Conservation (phyloP, 1,140 invertebrate species). For the Brachionus angularis region DNA sequence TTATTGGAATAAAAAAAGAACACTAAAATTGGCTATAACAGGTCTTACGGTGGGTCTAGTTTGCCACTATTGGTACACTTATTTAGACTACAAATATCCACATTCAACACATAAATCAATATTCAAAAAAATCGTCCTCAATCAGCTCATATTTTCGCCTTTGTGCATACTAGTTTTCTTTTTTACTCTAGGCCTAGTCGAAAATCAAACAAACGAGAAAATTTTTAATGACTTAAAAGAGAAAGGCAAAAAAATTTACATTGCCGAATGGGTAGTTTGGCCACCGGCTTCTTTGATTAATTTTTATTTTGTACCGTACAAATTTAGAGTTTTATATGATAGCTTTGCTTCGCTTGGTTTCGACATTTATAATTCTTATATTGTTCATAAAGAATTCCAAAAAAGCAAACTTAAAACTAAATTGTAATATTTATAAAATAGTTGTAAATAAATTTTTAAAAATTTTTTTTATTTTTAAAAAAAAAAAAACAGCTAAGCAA, state of each 20-base stretch:
- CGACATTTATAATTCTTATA: slow-evolving; percentile 83
- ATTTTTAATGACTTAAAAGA: slow-evolving; percentile 69
- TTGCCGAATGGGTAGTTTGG: slow-evolving; percentile 75
- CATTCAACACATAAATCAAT: slow-evolving; percentile 69
- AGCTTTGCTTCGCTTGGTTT: slow-evolving; percentile 82
- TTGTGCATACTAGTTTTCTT: slow-evolving; percentile 77
- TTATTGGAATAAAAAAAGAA: slow-evolving; percentile 44
- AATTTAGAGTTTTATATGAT: slow-evolving; percentile 81
- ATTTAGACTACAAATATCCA: slow-evolving; percentile 67
- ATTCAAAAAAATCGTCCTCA: slow-evolving; percentile 76
- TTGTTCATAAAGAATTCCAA: slow-evolving; percentile 52
- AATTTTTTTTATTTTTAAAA: too few relatives aligned
- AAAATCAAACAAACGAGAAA: slow-evolving; percentile 63
- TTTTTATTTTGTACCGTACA: slow-evolving; percentile 78
- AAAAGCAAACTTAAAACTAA: neutral
- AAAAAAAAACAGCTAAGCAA: too few relatives aligned
- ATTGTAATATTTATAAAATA: too few relatives aligned
- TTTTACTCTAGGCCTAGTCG: slow-evolving; percentile 69
- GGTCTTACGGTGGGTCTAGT: slow-evolving; percentile 74
- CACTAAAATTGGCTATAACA: slow-evolving; percentile 56
- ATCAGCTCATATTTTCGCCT: slow-evolving; percentile 82
- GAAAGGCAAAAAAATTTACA: slow-evolving; percentile 74
- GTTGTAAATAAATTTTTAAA: too few relatives aligned
- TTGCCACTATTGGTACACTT: slow-evolving; percentile 78
- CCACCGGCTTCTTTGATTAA: slow-evolving; percentile 76